Base-by-base conservation (phyloP, 1,140 invertebrate species). In the Oncopodura yosiiana region DNA sequence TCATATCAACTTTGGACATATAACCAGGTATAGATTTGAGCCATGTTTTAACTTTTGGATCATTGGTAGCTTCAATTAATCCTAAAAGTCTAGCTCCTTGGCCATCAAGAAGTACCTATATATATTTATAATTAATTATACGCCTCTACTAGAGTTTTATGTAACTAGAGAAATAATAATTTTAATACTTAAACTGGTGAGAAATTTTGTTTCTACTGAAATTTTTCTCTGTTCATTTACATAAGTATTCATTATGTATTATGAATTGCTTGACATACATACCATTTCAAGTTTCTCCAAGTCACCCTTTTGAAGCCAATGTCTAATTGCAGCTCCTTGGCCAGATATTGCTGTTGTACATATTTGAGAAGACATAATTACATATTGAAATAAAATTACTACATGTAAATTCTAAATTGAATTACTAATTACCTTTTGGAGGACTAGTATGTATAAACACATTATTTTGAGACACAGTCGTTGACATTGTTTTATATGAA, bases 31-130 rank as follows among this genome's bases (percentile, higher is more conserved):
- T 70, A 79, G 75, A 66, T 84, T 78, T 0, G 77, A 71, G 0
- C 80, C 78, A 38, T 79, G 74, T 67, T 83, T 11, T 61, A 3
- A 64, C 58, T 42, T 57, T 61, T 11, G 49, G 24, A 23, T 64
- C 62, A 11, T 27, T 29, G 11, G 62, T 56, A 5, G 59, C 34
- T 41, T 64, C 62, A n/a, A 51, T 58, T 11, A 64, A 24, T 11
- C 78, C 78, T 37, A 87, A 66, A 19, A 87, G 69, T 59, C 82
- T 76, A 30, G 77, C 76, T 21, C 86, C 86, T 70, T 85, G 83
- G 1, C 86, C 86, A 56, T 85, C 83, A 9, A 87, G 69, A 1
- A 88, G 80, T 0, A 84, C 72, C 64, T 84, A 34, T 9, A 34
- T 9, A n/a, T 9, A 34, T n/a, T 8, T 9, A 8, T 8, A 34